Base-by-base conservation (phyloP, 2,797 vertebrate species). In the Balearica regulorum region DNA sequence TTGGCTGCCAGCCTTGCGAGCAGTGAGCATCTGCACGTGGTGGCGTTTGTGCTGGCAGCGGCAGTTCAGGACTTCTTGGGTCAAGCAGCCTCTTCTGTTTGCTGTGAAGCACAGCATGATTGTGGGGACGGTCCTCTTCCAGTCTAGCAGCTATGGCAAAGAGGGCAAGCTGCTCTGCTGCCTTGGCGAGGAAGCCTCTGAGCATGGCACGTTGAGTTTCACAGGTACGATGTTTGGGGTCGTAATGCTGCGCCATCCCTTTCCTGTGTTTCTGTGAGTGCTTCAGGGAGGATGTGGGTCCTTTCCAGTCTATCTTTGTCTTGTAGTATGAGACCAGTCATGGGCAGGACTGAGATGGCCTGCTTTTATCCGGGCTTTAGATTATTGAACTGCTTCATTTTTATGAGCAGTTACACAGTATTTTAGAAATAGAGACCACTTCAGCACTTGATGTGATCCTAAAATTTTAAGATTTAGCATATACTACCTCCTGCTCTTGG, bases 131-230 rank as follows among this genome's bases (percentile, higher is more conserved):
- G 95, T 97, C 92, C 95, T 99, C 11, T 98, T 98, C 93, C 98
- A 98, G 93, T 98, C 97, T 83, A 98, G 97, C 96, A 98, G 97
- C 97, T 99, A 99, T 94, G 98, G 98, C 79, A 98, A 98, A 92
- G 98, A 99, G 97, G 85, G 95, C 14, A 94, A 86, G 28, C 92
- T 98, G 54, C 98, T 97, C 49, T 88, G 97, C 87, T 97, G 87
- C 83, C 96, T 97, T 18, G 95, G 87, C 9, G 77, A 97, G 57
- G 98, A 97, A 68, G 17, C 75, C 35, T 88, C 98, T 5, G 97
- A 96, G 68, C 94, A 96, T 58, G 77, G 57, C 37, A 6, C 53
- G 54, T 33, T 33, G 18, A 11, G 29, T 73, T 39, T 96, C 80
- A 76, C 96, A 98, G 98, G 98, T 98, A 97, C 53, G 95, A 37